Evolutionary conservation across 1,140 invertebrate genomes (phyloP), one percentile per base, ranked within the genome.

Genomic region (Listronotus oregonensis): DNA sequence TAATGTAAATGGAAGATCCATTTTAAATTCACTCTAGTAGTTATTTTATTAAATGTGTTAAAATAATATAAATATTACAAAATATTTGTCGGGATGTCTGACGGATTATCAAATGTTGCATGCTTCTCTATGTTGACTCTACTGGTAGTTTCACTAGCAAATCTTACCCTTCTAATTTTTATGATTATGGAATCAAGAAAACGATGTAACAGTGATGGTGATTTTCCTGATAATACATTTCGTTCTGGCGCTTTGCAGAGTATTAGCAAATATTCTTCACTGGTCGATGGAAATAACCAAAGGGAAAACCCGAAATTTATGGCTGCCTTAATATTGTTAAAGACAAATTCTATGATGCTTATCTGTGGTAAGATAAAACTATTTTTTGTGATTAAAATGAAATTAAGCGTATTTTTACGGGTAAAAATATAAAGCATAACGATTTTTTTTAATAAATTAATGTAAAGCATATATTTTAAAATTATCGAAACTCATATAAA

Each of bases 71-170:
- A n/a, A n/a, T n/a, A n/a, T 27, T 27, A 27, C 5, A 27, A 27
- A 27, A 27, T 27, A 27, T 27, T 27, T 37, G 8, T 7, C 15
- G 43, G 4, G 4, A 61, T 61, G 59, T 12, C 31, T 10, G 59
- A 61, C n/a, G 59, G 59, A 11, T 8, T 56, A 18, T 44, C 51
- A 12, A 57, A 31, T 44, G 44, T 70, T n/a, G 50, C 64, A n/a
- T 70, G 68, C 37, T 46, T 70, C 39, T 56, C 61, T 15, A 47
- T 70, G 6, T 67, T 65, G 14, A 70, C 64, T 21, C 49, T 70
- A 14, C 34, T 70, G 15, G 65, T 70, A 6, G 60, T 70, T n/a
- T 70, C 68, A 32, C 21, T 67, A 14, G 60, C 65, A 40, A 70
- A 70, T 64, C 42, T 70, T 11, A 42, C 67, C 12, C 50, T 70